Percentiles rank a stretch among this genome's conserved stretches.
Conservation (phyloP, 1,140 invertebrate genomes). For the Leptopilina boulardi region DNA sequence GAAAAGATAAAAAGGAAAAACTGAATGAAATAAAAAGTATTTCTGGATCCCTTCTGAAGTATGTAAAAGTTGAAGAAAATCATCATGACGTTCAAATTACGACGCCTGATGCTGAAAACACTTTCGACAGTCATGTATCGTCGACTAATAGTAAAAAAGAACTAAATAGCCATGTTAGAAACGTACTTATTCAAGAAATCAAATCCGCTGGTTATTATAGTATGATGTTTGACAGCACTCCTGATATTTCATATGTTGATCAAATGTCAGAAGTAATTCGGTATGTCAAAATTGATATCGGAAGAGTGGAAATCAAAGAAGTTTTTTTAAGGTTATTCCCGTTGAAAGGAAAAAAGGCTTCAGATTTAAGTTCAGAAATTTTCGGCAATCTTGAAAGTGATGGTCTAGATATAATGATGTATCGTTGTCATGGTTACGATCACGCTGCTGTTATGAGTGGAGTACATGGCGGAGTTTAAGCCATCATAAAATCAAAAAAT, state of each 20-base stretch:
- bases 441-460: background rate
- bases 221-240: slow-evolving; percentile 52
- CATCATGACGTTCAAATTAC: background rate
- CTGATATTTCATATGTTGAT: slow-evolving; percentile 47
- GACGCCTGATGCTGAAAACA: background rate
- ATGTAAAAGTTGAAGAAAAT: slow-evolving; percentile 33
- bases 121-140: background rate
- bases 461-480: background rate
- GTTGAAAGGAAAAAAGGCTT: slow-evolving; percentile 48
- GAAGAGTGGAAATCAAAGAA: slow-evolving; percentile 34
- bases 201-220: slow-evolving; percentile 55
- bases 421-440: slow-evolving; percentile 1
- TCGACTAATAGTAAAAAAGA: slow-evolving; percentile 32
- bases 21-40: background rate
- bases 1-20: slow-evolving; percentile 4
- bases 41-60: slow-evolving; percentile 24
- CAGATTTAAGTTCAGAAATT: slow-evolving; percentile 44
- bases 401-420: slow-evolving; percentile 40
- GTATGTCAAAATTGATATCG: slow-evolving; percentile 43
- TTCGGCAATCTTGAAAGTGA: slow-evolving; percentile 41
- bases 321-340: slow-evolving; percentile 34
- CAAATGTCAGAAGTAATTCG: slow-evolving; percentile 48
- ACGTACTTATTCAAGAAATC: slow-evolving; percentile 50
- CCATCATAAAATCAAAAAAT: background rate
- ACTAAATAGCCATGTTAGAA: slow-evolving; percentile 47